Evolutionary conservation across 2,888 invertebrate species (phyloP).

Genomic region (Eucera pruinosa): DNA sequence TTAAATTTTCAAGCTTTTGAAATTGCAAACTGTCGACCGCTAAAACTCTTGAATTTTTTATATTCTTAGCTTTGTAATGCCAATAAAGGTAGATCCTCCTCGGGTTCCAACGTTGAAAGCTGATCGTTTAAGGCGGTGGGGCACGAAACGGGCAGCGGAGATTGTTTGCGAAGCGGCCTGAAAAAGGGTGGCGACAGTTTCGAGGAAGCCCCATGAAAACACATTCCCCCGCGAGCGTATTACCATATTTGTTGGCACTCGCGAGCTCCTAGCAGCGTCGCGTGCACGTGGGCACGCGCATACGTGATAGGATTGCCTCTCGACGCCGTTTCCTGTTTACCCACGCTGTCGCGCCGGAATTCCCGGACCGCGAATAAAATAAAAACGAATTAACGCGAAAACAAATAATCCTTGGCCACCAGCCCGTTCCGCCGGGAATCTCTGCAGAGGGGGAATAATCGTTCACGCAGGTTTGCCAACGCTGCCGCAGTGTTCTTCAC

Average conservation of each 20-base stretch:
- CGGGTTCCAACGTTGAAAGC: not conserved
- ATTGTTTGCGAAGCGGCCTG: conserved; percentile 63
- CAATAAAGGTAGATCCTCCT: too few species aligned
- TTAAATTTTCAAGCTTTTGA: too few species aligned
- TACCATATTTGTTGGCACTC: conserved; percentile 72
- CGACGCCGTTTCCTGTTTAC: conserved; percentile 66
- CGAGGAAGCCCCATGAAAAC: conserved; percentile 71
- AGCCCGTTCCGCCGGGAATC: not conserved
- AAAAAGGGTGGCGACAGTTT: conserved; percentile 60
- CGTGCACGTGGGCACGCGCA: conserved; percentile 51
- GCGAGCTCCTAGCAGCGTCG: not conserved
- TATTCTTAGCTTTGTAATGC: too few species aligned
- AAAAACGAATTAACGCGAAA: conserved; percentile 69
- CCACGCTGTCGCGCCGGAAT: conserved; percentile 59
- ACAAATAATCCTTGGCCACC: conserved; percentile 63
- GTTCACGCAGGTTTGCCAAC: not conserved
- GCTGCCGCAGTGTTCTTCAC: not conserved
- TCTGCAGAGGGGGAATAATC: conserved; percentile 23
- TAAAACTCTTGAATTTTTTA: too few species aligned
- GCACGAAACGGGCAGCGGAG: conserved; percentile 46
- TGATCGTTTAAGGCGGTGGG: conserved; percentile 14
- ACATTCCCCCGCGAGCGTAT: conserved; percentile 73
- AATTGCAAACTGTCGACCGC: too few species aligned
- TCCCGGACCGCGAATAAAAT: conserved; percentile 64
- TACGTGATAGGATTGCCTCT: conserved; percentile 69